Base-by-base conservation (phyloP, 1,140 invertebrate genomes). In the Nebria ingens region DNA sequence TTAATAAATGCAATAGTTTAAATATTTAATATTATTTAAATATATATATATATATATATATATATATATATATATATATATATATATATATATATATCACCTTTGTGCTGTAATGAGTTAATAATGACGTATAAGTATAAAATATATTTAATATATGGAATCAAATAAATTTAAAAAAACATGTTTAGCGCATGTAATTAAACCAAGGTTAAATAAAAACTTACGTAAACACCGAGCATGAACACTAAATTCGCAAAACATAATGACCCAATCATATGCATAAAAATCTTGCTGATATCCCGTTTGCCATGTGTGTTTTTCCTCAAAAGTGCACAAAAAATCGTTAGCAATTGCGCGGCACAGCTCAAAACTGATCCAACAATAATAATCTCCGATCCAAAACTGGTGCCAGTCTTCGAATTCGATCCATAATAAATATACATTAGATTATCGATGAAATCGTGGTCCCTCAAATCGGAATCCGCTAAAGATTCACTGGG, bases 391-490 rank as follows among this genome's bases (percentile, higher is more conserved):
- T 69, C 66, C 54, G 67, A 60, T 20, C 70, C 68, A 42, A 70
- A 66, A 54, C 59, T 68, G 21, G 64, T 66, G 9, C 57, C 58
- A 58, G 61, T 64, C 50, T 67, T 65, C 11, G 54, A 38, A 29
- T 67, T 62, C 13, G 70, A 65, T 38, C 76, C 77, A 64, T 77
- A 79, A 61, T 79, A 78, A 19, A 79, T 75, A 57, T 78, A 79
- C 75, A 78, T 78, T 51, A 79, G 71, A 57, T 73, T 75, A 62
- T 79, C 77, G 52, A 79, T 79, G 49, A 74, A 70, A 61, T 77
- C 73, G 58, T 76, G 75, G 58, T 75, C 73, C 58, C 69, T 67
- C 13, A 76, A 61, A 59, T 76, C 74, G 1, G 63, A 59, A 62
- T 71, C 69, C 1, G 68, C 67, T 19, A 69, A 54, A 4, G 64